These are phyloP conservation scores for Syrrhaptes paradoxus DNA, from an alignment of 2,113 vertebrate genomes.

Conservation along the genomic window DNA sequence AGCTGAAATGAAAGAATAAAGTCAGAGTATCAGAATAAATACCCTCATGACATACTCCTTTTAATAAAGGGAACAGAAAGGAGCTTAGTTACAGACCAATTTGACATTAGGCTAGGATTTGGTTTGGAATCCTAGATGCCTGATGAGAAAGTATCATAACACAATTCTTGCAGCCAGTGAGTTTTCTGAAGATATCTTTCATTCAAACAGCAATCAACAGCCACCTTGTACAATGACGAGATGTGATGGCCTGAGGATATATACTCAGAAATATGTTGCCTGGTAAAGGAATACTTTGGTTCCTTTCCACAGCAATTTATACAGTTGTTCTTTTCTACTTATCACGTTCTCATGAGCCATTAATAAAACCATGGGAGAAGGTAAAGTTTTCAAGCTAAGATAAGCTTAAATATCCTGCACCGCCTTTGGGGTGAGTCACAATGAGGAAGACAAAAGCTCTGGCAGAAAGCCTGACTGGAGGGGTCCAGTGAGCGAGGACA, in stretches of 20 bases:
- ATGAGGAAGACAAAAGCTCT: neutral
- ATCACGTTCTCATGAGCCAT: neutral
- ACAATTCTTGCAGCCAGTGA: neutral
- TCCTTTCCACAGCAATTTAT: neutral
- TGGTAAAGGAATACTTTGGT: neutral
- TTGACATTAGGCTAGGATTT: neutral
- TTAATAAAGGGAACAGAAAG: neutral
- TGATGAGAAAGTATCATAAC: neutral
- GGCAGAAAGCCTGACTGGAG: neutral
- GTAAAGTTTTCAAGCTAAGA: neutral
- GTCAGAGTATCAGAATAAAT: constrained; percentile 5
- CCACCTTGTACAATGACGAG: neutral
- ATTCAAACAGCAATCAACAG: neutral
- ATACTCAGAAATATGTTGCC: neutral
- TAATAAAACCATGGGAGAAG: neutral
- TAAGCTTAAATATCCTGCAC: neutral
- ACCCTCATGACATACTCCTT: neutral
- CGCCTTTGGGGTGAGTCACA: neutral
- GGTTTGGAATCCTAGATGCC: neutral
- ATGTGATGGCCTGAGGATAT: neutral
- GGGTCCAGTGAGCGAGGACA: neutral
- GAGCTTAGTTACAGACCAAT: neutral
- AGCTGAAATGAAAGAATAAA: constrained; percentile 28
- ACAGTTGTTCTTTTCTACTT: neutral
- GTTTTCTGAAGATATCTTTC: neutral